Conservation (phyloP, 2,888 invertebrate species). For the Argyresthia albistria region DNA sequence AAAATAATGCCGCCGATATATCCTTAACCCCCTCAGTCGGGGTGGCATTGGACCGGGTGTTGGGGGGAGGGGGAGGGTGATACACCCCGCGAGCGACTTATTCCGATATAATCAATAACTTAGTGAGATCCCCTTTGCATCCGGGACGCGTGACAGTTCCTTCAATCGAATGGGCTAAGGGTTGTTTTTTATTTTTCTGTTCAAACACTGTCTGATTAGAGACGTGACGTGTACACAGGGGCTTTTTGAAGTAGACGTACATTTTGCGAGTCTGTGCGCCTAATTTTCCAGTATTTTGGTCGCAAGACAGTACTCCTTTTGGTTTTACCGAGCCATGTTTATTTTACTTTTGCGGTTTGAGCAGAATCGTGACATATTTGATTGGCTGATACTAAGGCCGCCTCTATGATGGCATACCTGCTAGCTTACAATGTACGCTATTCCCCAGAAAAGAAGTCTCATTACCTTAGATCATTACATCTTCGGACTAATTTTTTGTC, state of each 20-base stretch:
- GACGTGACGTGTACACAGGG: slow-evolving; percentile 31
- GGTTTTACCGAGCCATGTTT: background rate
- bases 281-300: slow-evolving; percentile 36
- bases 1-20: slow-evolving; percentile 71
- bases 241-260: slow-evolving; percentile 52
- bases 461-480: no score
- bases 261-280: slow-evolving; percentile 47
- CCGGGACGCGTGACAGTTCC: slow-evolving; percentile 66
- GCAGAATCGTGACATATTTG: no score
- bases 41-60: slow-evolving; percentile 14
- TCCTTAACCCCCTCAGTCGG: slow-evolving; percentile 40
- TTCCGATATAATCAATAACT: slow-evolving; percentile 74
- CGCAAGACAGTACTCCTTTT: slow-evolving; percentile 45
- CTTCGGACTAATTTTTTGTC: no score
- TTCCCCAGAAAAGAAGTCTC: no score
- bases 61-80: slow-evolving; percentile 28
- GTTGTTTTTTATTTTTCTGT: slow-evolving; percentile 58
- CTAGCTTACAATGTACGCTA: no score
- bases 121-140: slow-evolving; percentile 73
- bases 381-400: no score
- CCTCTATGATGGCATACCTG: no score
- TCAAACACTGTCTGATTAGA: slow-evolving; percentile 69
- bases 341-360: background rate
- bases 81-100: slow-evolving; percentile 56
- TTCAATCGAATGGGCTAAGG: slow-evolving; percentile 55